Conservation (phyloP, 2,888 invertebrate genomes). For the Xylophagus ater region DNA sequence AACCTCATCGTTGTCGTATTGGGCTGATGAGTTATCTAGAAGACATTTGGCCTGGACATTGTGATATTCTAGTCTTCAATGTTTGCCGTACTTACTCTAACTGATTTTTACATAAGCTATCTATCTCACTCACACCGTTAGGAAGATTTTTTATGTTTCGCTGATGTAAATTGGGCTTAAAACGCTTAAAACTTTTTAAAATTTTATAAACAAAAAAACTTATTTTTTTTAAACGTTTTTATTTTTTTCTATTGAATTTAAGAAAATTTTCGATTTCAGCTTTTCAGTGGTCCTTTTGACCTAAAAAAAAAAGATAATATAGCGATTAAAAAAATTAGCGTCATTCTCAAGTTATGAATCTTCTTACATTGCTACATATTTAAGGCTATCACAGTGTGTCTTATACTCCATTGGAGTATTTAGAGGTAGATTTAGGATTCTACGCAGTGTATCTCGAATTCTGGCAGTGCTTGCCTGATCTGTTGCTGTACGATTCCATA, state of each 20-base stretch:
- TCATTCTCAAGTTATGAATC: constrained; percentile 16
- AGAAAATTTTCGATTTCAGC: constrained; percentile 36
- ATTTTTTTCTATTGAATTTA: constrained; percentile 20
- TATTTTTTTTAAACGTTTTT: constrained; percentile 7
- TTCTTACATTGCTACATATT: constrained; percentile 49
- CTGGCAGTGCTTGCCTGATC: constrained; percentile 80
- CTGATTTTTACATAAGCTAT: too few relatives aligned
- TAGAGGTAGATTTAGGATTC: constrained; percentile 88
- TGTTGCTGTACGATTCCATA: constrained; percentile 93
- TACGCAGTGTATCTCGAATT: constrained; percentile 87
- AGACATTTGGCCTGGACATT: too few relatives aligned
- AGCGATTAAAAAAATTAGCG: background rate
- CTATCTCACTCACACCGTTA: too few relatives aligned
- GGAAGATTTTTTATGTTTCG: too few relatives aligned
- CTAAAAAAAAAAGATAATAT: constrained; percentile 19
- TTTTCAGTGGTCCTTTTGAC: constrained; percentile 37
- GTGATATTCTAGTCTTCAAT: too few relatives aligned
- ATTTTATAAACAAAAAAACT: too few relatives aligned
- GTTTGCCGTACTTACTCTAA: too few relatives aligned
- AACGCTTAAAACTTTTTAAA: too few relatives aligned
- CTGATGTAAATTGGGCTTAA: too few relatives aligned
- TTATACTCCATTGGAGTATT: constrained; percentile 93
- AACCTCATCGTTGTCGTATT: too few relatives aligned
- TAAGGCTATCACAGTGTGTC: constrained; percentile 68
- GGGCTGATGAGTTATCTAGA: too few relatives aligned